These are phyloP conservation scores for Caranx ignobilis DNA, from an alignment of 2,113 vertebrate genomes.

Conservation along the genomic window DNA sequence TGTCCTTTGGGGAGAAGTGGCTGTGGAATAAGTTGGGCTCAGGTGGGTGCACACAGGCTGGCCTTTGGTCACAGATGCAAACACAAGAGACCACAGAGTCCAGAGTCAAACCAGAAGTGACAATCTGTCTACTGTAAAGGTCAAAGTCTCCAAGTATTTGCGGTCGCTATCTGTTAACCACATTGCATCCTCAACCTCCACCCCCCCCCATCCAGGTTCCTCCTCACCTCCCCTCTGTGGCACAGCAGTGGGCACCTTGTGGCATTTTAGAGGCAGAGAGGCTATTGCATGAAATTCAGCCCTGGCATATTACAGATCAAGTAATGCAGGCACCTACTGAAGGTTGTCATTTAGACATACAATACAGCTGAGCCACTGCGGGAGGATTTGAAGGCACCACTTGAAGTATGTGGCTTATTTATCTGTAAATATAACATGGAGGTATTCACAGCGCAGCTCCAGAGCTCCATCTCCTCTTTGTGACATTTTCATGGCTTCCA, in stretches of 20 bases:
- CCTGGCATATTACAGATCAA: conserved; percentile 37
- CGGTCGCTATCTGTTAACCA: conserved; percentile 22
- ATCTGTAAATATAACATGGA: conserved; percentile 5
- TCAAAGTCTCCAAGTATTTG: conserved; percentile 49
- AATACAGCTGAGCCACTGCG: neutral
- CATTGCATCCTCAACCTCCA: conserved; percentile 14
- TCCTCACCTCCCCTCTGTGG: conserved; percentile 38
- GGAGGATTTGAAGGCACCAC: neutral
- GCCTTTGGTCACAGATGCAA: conserved; percentile 26
- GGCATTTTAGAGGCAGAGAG: conserved; percentile 64
- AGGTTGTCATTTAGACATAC: conserved; percentile 17
- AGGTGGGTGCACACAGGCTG: conserved; percentile 18
- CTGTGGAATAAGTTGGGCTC: conserved; percentile 28
- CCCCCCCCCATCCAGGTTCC: conserved; percentile 1
- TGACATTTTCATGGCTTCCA: conserved; percentile 8
- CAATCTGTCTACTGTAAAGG: conserved; percentile 73
- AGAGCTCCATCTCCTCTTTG: neutral
- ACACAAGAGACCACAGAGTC: neutral
- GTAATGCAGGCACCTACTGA: conserved; percentile 10
- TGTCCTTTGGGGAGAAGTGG: conserved; percentile 2
- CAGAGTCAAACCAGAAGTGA: conserved; percentile 65
- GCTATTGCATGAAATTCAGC: conserved; percentile 36
- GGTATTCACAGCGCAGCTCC: neutral
- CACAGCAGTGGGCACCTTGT: conserved; percentile 65
- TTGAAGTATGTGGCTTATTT: conserved; percentile 16